A percentile compares a stretch with the other conserved stretches of the same genome.
Conservation (phyloP, 2,797 vertebrate species). For the Urosaurus nigricauda region DNA sequence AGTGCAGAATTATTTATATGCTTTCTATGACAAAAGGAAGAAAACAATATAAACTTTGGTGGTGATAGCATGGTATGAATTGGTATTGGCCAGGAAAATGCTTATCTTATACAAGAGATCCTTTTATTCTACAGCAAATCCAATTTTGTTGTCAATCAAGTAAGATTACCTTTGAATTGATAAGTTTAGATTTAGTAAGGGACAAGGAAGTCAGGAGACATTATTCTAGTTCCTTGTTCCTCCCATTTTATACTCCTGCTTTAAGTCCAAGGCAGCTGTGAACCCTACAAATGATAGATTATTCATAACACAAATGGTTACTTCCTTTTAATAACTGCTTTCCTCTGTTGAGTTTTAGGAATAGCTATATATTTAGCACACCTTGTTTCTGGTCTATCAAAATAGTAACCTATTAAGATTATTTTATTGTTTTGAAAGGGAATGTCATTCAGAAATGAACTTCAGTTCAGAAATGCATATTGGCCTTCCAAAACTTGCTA, state of each 20-base stretch:
- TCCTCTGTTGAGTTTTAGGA: not conserved
- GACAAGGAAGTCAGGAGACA: too few relatives aligned
- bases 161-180: not conserved
- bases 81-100: slow-evolving; percentile 9
- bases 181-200: too few relatives aligned
- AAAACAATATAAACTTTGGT: not conserved
- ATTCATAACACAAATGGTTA: not conserved
- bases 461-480: not conserved
- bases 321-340: not conserved
- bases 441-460: too few relatives aligned
- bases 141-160: not conserved
- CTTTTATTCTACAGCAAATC: not conserved
- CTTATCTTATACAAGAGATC: not conserved
- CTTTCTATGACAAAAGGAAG: not conserved
- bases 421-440: too few relatives aligned
- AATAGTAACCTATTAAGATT: too few relatives aligned
- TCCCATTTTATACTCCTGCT: not conserved
- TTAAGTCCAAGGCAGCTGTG: not conserved
- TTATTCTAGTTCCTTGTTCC: too few relatives aligned
- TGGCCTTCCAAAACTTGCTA: too few relatives aligned
- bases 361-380: not conserved
- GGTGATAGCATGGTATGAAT: not conserved
- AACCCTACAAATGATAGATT: too few relatives aligned
- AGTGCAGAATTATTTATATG: not conserved
- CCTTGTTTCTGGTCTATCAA: not conserved